A percentile compares a stretch with the other conserved stretches of the same genome.
These are phyloP conservation scores for Heliconius charithonia DNA, from an alignment of 2,888 invertebrate genomes.

Conservation along the genomic window DNA sequence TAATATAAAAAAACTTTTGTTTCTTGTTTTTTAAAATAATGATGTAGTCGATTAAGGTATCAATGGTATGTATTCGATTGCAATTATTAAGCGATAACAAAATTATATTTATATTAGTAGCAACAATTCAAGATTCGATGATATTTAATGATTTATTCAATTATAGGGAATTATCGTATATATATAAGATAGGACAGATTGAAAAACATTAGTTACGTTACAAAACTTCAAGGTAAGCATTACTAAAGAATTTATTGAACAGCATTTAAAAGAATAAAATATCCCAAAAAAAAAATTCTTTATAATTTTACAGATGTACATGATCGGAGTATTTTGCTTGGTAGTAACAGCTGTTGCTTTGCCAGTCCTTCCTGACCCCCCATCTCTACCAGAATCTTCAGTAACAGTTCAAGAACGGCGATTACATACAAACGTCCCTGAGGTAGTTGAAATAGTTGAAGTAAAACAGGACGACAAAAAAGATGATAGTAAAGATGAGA, in stretches of 20 bases:
- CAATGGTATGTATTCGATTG: background rate
- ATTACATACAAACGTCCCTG: slow-evolving; percentile 8
- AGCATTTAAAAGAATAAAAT: background rate
- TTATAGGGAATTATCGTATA: slow-evolving; percentile 6
- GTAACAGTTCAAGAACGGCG: slow-evolving; percentile 5
- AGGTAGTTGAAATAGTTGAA: slow-evolving; percentile 1
- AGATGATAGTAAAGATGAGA: slow-evolving; percentile 14
- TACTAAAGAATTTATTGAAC: slow-evolving; percentile 9
- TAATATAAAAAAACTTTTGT: background rate
- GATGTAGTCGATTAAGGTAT: background rate
- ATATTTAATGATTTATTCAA: slow-evolving; percentile 26
- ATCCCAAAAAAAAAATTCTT: slow-evolving; percentile 15
- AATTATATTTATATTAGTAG: slow-evolving; percentile 10
- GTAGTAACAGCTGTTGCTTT: slow-evolving; percentile 54
- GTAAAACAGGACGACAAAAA: slow-evolving; percentile 28
- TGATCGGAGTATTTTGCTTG: slow-evolving; percentile 55
- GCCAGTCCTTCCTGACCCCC: slow-evolving; percentile 51
- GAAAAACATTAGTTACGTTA: background rate
- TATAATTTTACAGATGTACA: slow-evolving; percentile 58
- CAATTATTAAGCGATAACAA: slow-evolving; percentile 21
- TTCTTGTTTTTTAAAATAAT: slow-evolving; percentile 2
- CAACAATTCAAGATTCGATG: background rate
- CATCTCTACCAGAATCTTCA: slow-evolving; percentile 33
- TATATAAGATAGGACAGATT: slow-evolving; percentile 26
- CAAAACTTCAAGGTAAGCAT: slow-evolving; percentile 33